Evolutionary conservation across 2,113 vertebrate genomes (phyloP).

Genomic region (Istiophorus platypterus): DNA sequence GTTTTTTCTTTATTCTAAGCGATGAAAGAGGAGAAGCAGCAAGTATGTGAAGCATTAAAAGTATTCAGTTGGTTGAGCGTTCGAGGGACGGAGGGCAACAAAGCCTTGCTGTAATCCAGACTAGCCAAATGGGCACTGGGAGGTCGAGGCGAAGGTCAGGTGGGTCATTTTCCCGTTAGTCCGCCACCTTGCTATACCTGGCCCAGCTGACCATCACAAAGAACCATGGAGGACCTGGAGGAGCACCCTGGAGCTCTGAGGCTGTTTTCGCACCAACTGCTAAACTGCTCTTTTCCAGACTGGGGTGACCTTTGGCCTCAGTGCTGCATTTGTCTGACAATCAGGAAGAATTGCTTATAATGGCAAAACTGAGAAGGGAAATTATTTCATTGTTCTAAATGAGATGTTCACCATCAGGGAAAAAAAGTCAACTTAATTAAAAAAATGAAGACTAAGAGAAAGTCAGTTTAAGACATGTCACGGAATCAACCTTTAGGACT

Average conservation of each 20-base stretch:
- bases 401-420: too few species aligned
- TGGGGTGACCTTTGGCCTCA: not conserved
- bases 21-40: constrained; percentile 70
- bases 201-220: constrained; percentile 41
- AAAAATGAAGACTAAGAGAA: too few species aligned
- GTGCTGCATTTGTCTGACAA: not conserved
- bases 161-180: constrained; percentile 50
- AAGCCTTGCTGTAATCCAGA: constrained; percentile 48
- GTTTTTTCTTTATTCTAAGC: constrained; percentile 23
- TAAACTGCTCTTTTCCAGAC: constrained; percentile 4
- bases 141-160: constrained; percentile 62
- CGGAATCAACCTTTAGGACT: too few species aligned
- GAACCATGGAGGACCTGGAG: constrained; percentile 6
- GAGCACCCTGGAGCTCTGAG: not conserved
- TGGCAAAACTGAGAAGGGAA: not conserved
- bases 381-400: too few species aligned
- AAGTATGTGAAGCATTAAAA: constrained; percentile 68
- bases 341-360: not conserved
- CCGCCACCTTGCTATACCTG: constrained; percentile 50
- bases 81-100: constrained; percentile 46
- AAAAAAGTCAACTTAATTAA: too few species aligned
- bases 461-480: too few species aligned
- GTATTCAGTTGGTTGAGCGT: constrained; percentile 38
- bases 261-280: constrained; percentile 47
- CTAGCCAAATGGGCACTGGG: constrained; percentile 31